Conservation (phyloP, 2,113 vertebrate genomes). For the Pygoscelis adeliae region DNA sequence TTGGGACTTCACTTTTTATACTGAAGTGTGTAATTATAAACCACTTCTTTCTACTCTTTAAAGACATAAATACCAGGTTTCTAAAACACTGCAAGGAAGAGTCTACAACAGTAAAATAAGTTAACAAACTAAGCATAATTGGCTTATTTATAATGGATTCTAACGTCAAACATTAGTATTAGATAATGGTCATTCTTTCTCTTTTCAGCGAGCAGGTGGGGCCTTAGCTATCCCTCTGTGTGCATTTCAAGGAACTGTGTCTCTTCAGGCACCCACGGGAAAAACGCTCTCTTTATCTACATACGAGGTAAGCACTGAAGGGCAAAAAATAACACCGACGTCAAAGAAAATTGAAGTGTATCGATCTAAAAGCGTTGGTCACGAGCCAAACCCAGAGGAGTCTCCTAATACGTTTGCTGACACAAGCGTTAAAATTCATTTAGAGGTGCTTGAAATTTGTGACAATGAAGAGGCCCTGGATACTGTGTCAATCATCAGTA, state of each 20-base stretch:
- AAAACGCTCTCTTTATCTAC: conserved; percentile 96
- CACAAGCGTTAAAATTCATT: conserved; percentile 94
- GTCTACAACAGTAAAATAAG: background rate
- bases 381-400: conserved; percentile 87
- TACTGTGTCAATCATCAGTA: conserved; percentile 96
- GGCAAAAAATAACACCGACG: conserved; percentile 86
- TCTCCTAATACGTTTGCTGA: conserved; percentile 76
- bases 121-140: no score
- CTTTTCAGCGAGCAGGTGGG: conserved; percentile 79
- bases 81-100: background rate
- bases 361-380: conserved; percentile 95
- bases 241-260: conserved; percentile 95
- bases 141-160: background rate
- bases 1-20: background rate
- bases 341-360: conserved; percentile 94
- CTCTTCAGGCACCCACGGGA: conserved; percentile 91
- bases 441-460: conserved; percentile 97
- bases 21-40: background rate
- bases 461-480: conserved; percentile 94
- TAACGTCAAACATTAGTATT: background rate
- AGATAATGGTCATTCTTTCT: background rate
- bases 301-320: conserved; percentile 94
- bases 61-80: background rate
- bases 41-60: background rate
- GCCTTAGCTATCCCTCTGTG: conserved; percentile 90